Evolutionary conservation across 2,888 invertebrate species (phyloP), one percentile per base, ranked within the genome.

Genomic region (Leucophenga montana): DNA sequence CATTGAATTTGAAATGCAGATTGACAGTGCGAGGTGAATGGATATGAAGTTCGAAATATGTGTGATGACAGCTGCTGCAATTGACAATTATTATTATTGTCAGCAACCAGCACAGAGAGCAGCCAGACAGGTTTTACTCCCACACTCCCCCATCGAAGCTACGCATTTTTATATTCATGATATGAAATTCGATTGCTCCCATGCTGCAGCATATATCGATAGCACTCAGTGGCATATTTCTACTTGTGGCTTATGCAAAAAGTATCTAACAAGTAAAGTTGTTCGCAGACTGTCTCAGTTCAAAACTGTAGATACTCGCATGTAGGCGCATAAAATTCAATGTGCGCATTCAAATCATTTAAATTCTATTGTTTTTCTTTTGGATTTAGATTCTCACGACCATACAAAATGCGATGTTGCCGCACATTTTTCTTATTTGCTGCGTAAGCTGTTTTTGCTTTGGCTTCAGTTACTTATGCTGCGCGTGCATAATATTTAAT

Each of bases 341-440:
- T 79, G 78, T 77, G 74, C 82, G 80, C 83, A 85, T 85, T 85
- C 83, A 85, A 85, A 85, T 85, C 84, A 85, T 85, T 85, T 83
- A 85, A 85, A 85, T 85, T 83, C 84, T 83, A 82, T 85, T 84
- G 83, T 83, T 82, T 77, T 74, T 73, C 67, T 71, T 64, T 71
- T 75, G 66, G 74, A 78, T 78, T 76, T 73, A 75, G 73, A 78
- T 79, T 73, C 66, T 73, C 71, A 20, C 20, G 31, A 3, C 3
- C 31, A 57, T 31, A 57, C 14, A n/a, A 11, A 13, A 27, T 57
- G 1, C n/a, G 3, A 3, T 14, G 13, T 57, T 57, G 22, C 14
- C 14, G 14, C 11, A 9, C 27, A 3, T 31, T 57, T n/a, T 31
- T 31, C 13, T 57, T 31, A 13, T 57, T 27, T 31, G 8, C 22